phyloP scores from a whole-genome alignment of 2,113 vertebrate genomes.

The Corvus cornix region DNA sequence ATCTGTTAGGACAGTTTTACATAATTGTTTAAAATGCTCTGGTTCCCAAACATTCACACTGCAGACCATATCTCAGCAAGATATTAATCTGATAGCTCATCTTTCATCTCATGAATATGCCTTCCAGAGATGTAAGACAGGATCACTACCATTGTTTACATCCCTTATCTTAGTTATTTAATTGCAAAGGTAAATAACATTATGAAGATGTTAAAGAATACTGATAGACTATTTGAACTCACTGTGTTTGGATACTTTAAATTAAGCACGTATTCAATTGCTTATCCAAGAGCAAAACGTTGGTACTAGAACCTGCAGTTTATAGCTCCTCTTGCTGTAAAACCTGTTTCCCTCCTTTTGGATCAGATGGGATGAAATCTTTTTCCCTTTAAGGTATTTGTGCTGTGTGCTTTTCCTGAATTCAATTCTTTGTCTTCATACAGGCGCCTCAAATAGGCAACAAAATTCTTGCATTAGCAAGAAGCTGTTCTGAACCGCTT shows the following conservation, averaged over 20 bases:
- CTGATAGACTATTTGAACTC: background rate
- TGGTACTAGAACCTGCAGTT: background rate
- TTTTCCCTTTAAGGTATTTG: background rate
- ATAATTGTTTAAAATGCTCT: background rate
- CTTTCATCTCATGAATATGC: background rate
- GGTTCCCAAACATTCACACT: background rate
- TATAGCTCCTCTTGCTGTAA: background rate
- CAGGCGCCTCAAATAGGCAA: background rate
- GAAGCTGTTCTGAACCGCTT: background rate
- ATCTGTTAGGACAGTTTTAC: background rate
- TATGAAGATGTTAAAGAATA: background rate
- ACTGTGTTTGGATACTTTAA: background rate
- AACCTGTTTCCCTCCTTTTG: background rate
- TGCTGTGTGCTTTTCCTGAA: background rate
- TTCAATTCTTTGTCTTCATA: background rate
- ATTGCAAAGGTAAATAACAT: conserved; percentile 20
- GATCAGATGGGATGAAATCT: background rate
- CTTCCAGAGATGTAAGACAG: background rate
- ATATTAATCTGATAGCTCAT: background rate
- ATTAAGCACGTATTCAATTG: background rate
- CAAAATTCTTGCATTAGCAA: background rate
- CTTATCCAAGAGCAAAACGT: background rate
- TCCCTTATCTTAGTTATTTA: conserved; percentile 23
- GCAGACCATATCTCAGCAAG: background rate
- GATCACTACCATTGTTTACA: background rate